Percentiles rank a stretch among this genome's conserved stretches.
Conservation (phyloP, 2,113 vertebrate genomes). For the Pseudorasbora parva region DNA sequence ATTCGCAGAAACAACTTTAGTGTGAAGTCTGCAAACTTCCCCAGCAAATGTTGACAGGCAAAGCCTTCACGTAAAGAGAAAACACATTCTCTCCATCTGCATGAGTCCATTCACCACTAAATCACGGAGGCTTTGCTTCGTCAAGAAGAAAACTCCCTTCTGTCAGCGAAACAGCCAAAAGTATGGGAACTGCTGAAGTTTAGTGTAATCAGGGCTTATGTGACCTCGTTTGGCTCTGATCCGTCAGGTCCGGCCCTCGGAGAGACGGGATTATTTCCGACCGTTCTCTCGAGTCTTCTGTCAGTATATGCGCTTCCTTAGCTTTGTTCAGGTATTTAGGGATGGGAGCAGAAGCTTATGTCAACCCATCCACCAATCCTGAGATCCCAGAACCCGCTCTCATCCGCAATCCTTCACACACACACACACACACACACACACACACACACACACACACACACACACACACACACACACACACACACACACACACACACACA, state of each 20-base stretch:
- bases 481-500: too few relatives aligned
- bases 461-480: too few relatives aligned
- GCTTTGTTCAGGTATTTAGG: slow-evolving; percentile 44
- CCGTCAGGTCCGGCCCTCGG: slow-evolving; percentile 43
- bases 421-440: too few relatives aligned
- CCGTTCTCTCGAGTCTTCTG: slow-evolving; percentile 18
- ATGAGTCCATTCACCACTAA: background rate
- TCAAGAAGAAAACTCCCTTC: background rate
- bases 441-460: too few relatives aligned
- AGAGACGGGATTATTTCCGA: slow-evolving; percentile 52
- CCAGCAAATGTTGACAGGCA: background rate
- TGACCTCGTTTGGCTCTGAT: slow-evolving; percentile 63
- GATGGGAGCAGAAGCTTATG: slow-evolving; percentile 46
- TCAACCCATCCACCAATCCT: slow-evolving; percentile 47
- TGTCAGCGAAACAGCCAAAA: slow-evolving; percentile 38
- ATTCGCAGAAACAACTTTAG: background rate
- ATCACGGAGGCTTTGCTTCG: background rate
- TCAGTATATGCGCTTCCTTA: slow-evolving; percentile 6
- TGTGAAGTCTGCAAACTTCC: background rate
- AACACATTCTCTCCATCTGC: background rate
- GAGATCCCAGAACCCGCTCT: slow-evolving; percentile 29
- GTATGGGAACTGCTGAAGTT: slow-evolving; percentile 38
- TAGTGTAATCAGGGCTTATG: slow-evolving; percentile 29
- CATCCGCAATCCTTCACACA: slow-evolving; percentile 31
- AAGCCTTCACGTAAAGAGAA: background rate